Percentiles rank a stretch among this genome's conserved stretches.
phyloP scores from a whole-genome alignment of 2,113 vertebrate species.

The Bostrychus sinensis region DNA sequence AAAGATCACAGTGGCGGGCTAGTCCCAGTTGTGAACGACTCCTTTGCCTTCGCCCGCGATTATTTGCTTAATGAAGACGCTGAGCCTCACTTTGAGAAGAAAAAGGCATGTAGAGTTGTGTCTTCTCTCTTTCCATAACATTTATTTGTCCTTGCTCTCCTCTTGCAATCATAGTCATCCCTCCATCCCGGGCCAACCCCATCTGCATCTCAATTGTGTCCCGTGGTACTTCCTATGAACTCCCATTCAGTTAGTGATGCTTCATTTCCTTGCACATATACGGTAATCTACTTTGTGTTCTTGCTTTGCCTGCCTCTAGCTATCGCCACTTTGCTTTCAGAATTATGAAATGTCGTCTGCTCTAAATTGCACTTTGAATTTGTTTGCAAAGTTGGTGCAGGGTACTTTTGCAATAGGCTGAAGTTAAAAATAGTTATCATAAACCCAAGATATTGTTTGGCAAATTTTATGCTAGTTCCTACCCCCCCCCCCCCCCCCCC shows the following conservation, averaged over 20 bases:
- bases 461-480: too few relatives aligned
- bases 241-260: slow-evolving; percentile 18
- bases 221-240: slow-evolving; percentile 21
- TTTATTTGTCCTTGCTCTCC: slow-evolving; percentile 19
- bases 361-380: neutral
- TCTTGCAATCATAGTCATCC: slow-evolving; percentile 21
- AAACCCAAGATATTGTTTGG: too few relatives aligned
- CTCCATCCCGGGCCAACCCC: slow-evolving; percentile 19
- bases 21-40: slow-evolving; percentile 32
- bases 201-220: slow-evolving; percentile 48
- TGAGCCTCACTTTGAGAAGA: slow-evolving; percentile 12
- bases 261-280: slow-evolving; percentile 21
- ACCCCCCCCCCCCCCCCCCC: too few relatives aligned
- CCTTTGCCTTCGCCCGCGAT: slow-evolving; percentile 6
- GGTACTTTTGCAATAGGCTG: neutral
- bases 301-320: slow-evolving; percentile 17
- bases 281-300: slow-evolving; percentile 8
- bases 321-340: neutral
- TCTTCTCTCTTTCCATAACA: slow-evolving; percentile 2
- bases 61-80: slow-evolving; percentile 37
- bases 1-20: slow-evolving; percentile 41
- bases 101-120: slow-evolving; percentile 9
- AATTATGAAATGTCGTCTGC: neutral
- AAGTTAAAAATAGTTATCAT: too few relatives aligned
- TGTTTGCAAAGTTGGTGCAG: neutral